Conservation (phyloP, 2,797 vertebrate genomes). For the Sternarchorhynchus goeldii region DNA sequence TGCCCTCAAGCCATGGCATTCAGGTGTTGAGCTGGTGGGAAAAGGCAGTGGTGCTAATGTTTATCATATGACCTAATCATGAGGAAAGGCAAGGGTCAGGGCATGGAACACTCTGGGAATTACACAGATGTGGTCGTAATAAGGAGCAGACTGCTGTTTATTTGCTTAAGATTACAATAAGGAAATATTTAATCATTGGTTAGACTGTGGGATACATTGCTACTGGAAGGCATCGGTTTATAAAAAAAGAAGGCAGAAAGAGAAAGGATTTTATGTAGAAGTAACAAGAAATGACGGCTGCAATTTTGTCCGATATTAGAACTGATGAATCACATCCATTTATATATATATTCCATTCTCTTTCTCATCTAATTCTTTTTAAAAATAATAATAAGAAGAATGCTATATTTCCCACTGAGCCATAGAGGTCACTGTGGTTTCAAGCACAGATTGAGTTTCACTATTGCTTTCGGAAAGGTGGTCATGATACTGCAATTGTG, state of each 20-base stretch:
- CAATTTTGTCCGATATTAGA: neutral
- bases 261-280: neutral
- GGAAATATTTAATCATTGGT: slow-evolving; percentile 80
- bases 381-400: slow-evolving; percentile 21
- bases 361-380: slow-evolving; percentile 2
- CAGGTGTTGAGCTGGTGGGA: slow-evolving; percentile 85
- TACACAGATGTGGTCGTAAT: slow-evolving; percentile 74
- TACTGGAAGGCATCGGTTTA: slow-evolving; percentile 66
- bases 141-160: slow-evolving; percentile 75
- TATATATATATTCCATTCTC: slow-evolving; percentile 48
- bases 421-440: slow-evolving; percentile 42
- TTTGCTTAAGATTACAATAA: slow-evolving; percentile 76
- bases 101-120: slow-evolving; percentile 81
- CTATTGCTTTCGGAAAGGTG: slow-evolving; percentile 51
- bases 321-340: slow-evolving; percentile 37
- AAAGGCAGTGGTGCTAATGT: slow-evolving; percentile 79
- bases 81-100: slow-evolving; percentile 81
- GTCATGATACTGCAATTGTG: slow-evolving; percentile 46
- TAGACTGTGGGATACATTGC: slow-evolving; percentile 69
- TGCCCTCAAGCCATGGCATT: slow-evolving; percentile 74
- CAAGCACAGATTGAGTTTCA: slow-evolving; percentile 42
- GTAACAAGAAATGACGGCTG: neutral
- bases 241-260: slow-evolving; percentile 12
- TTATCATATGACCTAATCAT: slow-evolving; percentile 92
- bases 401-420: slow-evolving; percentile 40